A percentile compares a stretch with the other conserved stretches of the same genome.
Conservation (phyloP, 2,113 vertebrate genomes). For the Mesocricetus auratus region DNA sequence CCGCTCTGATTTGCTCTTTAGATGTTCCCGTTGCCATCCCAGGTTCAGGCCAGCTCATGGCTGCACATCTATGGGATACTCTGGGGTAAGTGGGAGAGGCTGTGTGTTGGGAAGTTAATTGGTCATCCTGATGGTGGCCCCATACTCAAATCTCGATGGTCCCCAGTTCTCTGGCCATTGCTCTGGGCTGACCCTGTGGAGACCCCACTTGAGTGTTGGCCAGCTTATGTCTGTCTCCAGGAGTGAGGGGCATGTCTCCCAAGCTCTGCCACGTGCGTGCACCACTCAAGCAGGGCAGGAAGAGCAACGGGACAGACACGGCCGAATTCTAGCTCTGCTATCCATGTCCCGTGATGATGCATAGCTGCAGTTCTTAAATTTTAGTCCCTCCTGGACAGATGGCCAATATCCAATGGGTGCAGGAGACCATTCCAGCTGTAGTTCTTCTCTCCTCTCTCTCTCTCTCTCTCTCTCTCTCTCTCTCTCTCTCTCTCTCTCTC, state of each 20-base stretch:
- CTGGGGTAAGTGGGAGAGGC: background rate
- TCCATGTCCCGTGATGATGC: no score
- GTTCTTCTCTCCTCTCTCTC: no score
- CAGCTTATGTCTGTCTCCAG: background rate
- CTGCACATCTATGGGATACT: background rate
- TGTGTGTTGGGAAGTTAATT: background rate
- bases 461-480: no score
- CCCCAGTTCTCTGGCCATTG: background rate
- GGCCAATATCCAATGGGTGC: background rate
- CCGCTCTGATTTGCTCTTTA: accelerated
- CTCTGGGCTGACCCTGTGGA: background rate
- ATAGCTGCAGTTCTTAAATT: background rate
- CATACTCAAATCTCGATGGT: background rate
- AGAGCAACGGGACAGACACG: accelerated
- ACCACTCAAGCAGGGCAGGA: background rate
- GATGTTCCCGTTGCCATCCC: no score
- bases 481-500: no score
- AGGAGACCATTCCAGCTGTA: background rate
- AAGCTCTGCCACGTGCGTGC: background rate
- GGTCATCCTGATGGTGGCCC: background rate
- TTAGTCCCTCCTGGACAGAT: background rate
- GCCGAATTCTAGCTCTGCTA: background rate
- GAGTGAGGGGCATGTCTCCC: background rate
- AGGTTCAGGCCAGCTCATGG: background rate
- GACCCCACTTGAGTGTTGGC: background rate